Evolutionary conservation across 2,797 vertebrate genomes (phyloP).

Genomic region (Argyrosomus regius): DNA sequence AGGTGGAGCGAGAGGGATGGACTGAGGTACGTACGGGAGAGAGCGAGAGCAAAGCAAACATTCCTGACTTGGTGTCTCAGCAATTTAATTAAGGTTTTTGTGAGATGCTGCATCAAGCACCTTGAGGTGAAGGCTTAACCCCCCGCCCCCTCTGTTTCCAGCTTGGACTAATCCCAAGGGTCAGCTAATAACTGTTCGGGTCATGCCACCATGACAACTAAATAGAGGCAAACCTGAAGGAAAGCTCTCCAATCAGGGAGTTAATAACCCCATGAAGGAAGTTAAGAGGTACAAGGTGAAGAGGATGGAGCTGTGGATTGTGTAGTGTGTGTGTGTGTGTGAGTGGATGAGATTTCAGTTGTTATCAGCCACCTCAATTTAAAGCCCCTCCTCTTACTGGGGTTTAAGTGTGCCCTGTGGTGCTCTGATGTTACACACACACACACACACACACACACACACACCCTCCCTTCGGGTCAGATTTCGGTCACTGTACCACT

Average conservation of each 20-base stretch:
- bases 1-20: conserved; percentile 62
- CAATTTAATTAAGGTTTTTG: conserved; percentile 92
- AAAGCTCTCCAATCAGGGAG: conserved; percentile 69
- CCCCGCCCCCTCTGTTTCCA: conserved; percentile 45
- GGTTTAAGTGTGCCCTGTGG: conserved; percentile 61
- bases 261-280: conserved; percentile 79
- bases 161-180: conserved; percentile 81
- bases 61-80: conserved; percentile 91
- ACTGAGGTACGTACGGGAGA: conserved; percentile 30
- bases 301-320: conserved; percentile 34
- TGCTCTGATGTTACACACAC: conserved; percentile 47
- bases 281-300: conserved; percentile 73
- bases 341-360: conserved; percentile 33
- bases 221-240: conserved; percentile 62
- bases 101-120: conserved; percentile 75
- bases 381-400: conserved; percentile 46
- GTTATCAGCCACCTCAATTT: conserved; percentile 45
- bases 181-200: conserved; percentile 84
- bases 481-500: conserved; percentile 58
- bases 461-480: conserved; percentile 42
- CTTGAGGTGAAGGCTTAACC: conserved; percentile 79
- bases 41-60: conserved; percentile 82
- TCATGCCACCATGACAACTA: conserved; percentile 85
- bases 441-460: conserved; percentile 32
- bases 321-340: conserved; percentile 8